A percentile compares a stretch with the other conserved stretches of the same genome.
phyloP scores from a whole-genome alignment of 2,888 invertebrate species.

The Ophraella communa region DNA sequence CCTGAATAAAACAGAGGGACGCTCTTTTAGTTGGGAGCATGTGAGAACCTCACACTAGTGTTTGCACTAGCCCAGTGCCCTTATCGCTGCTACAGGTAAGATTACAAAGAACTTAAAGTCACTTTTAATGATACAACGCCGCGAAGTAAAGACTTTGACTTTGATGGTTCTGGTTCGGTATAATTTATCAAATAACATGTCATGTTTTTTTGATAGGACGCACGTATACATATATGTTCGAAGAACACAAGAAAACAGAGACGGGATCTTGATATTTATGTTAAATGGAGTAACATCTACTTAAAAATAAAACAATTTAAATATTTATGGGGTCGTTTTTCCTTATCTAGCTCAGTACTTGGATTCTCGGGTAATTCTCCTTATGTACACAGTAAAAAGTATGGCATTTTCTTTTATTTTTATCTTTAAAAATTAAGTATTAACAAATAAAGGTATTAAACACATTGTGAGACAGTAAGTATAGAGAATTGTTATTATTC shows the following conservation, averaged over 20 bases:
- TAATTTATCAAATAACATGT: constrained; percentile 23
- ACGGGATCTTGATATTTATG: constrained; percentile 2
- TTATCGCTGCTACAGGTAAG: constrained; percentile 20
- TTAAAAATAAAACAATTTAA: too few species aligned
- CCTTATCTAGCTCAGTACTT: neutral
- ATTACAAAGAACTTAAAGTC: constrained; percentile 14
- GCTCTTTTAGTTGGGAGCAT: neutral
- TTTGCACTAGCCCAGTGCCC: constrained; percentile 9
- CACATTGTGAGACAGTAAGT: too few species aligned
- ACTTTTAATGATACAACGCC: constrained; percentile 18
- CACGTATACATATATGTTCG: neutral
- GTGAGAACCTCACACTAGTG: neutral
- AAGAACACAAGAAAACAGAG: constrained; percentile 8
- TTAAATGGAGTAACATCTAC: neutral
- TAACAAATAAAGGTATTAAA: too few species aligned
- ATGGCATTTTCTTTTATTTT: too few species aligned
- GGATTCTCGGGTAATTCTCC: neutral
- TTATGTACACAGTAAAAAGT: neutral
- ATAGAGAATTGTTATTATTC: too few species aligned
- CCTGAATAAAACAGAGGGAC: neutral
- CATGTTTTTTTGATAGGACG: neutral
- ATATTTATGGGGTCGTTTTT: neutral
- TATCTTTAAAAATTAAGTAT: too few species aligned
- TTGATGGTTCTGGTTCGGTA: constrained; percentile 6
- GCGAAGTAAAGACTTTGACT: constrained; percentile 3